Base-by-base conservation (phyloP, 2,888 invertebrate species). In the Tenthredo distinguenda region DNA sequence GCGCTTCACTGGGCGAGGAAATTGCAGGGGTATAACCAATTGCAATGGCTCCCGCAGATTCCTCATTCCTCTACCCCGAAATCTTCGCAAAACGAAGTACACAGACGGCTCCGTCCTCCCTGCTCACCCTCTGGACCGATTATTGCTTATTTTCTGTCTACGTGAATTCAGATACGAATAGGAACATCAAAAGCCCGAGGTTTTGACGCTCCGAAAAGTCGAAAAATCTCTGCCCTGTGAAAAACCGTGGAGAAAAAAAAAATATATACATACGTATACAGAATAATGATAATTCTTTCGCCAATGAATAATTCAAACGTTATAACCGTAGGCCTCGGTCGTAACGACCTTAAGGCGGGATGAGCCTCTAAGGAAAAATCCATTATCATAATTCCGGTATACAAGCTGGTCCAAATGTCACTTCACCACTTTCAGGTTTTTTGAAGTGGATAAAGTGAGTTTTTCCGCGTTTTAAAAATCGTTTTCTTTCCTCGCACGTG, bases 81-180 rank as follows among this genome's bases (percentile, higher is more conserved):
- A 58, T 62, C 21, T 55, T n/a, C n/a, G 5, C 26, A 26, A 62
- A 62, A 31, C 55, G 26, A 77, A n/a, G 47, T 47, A n/a, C 12
- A 50, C 43, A 43, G 21, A 43, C 18, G 6, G 26, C n/a, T 15
- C 26, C 7, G 68, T 34, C 9, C 12, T 26, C 10, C 62, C 10
- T 3, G 4, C 62, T 26, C 26, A 10, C 40, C 40, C 12, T 34
- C 18, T 6, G 4, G 43, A 74, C 9, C 43, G 72, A 74, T 74
- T 74, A 43, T 74, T 74, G 72, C 40, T 43, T 74, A 74, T 74
- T 74, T 74, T 74, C 40, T 43, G 40, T 71, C 72, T 31, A 86
- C 84, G 74, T 84, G 87, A 87, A 91, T 90, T 89, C 89, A 90
- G 90, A 90, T 90, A 18, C 18, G 68, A 6, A 18, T 1, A 68